Evolutionary conservation across 1,140 invertebrate genomes (phyloP), one percentile per base, ranked within the genome.

Genomic region (Pseudomyrmex concolor): DNA sequence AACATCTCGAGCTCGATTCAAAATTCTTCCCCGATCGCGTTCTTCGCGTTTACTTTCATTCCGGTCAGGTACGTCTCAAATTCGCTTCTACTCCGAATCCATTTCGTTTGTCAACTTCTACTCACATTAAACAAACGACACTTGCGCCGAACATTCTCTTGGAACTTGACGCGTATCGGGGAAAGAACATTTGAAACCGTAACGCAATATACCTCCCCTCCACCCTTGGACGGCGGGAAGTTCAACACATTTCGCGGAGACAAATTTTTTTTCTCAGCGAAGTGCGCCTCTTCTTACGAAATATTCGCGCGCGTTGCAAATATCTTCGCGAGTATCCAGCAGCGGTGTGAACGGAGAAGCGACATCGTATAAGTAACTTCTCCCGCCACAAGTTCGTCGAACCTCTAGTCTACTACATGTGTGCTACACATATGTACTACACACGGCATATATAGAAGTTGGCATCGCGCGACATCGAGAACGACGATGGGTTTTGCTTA

Each of bases 361-460:
- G 80, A 51, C 34, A 19, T 76, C 12, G 34, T 34, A 15, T 48
- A 15, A 34, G 54, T 9, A 34, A 34, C n/a, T 10, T 22, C 9
- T 43, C 19, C 54, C 10, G 34, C 8, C 25, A 1, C 19, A 63
- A 74, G 62, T 71, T 83, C 78, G 85, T 72, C 70, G 72, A 86
- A 81, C 78, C 74, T 34, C 34, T 48, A 45, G 13, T 86, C 57
- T 72, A 45, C 57, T 72, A 45, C 34, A 48, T 50, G 34, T 13
- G 83, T 48, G 63, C 34, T 25, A 48, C 34, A 10, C 19, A 50
- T 51, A 10, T 22, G 34, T 17, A 54, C 13, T 68, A 54, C 34
- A 34, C 7, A 34, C 34, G 34, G 34, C 34, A 34, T 34, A 34
- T 34, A 34, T 34, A 34, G 34, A 0, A 34, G 34, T 34, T 34